Percentiles rank a stretch among this genome's conserved stretches.
Evolutionary conservation across 2,113 vertebrate species (phyloP).

Genomic region (Oophaga pumilio): DNA sequence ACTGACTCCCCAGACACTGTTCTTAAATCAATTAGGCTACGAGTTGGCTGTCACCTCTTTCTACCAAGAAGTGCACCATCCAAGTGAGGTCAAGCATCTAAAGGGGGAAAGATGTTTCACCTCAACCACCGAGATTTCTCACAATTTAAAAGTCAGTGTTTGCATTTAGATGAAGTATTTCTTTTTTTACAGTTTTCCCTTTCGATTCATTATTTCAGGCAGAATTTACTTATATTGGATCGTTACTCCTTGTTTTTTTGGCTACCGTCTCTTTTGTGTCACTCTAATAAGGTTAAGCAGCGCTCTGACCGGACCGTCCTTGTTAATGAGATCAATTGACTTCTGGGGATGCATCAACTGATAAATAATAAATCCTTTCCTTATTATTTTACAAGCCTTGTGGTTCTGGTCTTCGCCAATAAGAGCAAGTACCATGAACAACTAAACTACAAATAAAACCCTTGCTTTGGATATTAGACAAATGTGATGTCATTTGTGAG

Average conservation of each 20-base stretch:
- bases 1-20: slow-evolving; percentile 78
- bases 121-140: slow-evolving; percentile 76
- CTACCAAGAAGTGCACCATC: slow-evolving; percentile 73
- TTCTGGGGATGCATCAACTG: slow-evolving; percentile 55
- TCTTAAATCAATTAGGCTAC: slow-evolving; percentile 88
- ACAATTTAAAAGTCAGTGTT: slow-evolving; percentile 71
- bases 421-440: slow-evolving; percentile 55
- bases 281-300: slow-evolving; percentile 65
- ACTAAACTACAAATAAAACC: slow-evolving; percentile 36
- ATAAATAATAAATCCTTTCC: slow-evolving; percentile 58
- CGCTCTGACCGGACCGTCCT: slow-evolving; percentile 60
- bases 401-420: slow-evolving; percentile 51
- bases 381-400: slow-evolving; percentile 57
- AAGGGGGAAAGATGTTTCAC: slow-evolving; percentile 77
- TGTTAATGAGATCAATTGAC: slow-evolving; percentile 67
- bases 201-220: slow-evolving; percentile 51
- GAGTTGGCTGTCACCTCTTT: slow-evolving; percentile 81
- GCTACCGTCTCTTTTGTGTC: slow-evolving; percentile 49
- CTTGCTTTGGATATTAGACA: slow-evolving; percentile 35
- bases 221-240: slow-evolving; percentile 58
- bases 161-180: slow-evolving; percentile 64
- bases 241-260: slow-evolving; percentile 49
- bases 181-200: slow-evolving; percentile 53
- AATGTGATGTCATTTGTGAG: slow-evolving; percentile 40
- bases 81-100: slow-evolving; percentile 77